A percentile compares a stretch with the other conserved stretches of the same genome.
Conservation (phyloP, 2,888 invertebrate species). For the Luffia ferchaultella region DNA sequence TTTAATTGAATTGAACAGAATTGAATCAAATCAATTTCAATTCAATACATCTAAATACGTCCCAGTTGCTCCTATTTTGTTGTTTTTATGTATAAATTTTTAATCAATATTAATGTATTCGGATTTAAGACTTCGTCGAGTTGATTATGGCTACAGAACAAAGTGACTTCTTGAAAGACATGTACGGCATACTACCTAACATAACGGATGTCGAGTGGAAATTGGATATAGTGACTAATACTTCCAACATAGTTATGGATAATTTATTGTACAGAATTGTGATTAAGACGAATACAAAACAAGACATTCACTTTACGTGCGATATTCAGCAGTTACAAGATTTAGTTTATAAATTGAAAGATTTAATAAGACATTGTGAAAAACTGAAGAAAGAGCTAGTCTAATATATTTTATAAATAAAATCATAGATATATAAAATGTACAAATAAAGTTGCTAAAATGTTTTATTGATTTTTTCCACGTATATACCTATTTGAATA, state of each 20-base stretch:
- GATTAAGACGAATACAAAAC: slow-evolving; percentile 42
- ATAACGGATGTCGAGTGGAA: slow-evolving; percentile 69
- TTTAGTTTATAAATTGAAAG: slow-evolving; percentile 72
- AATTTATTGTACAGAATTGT: slow-evolving; percentile 50
- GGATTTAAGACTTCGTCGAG: too few relatives aligned
- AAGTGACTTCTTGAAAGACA: neutral
- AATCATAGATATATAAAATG: neutral
- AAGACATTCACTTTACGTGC: slow-evolving; percentile 67
- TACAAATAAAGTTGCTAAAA: too few relatives aligned
- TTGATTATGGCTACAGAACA: neutral
- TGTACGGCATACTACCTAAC: slow-evolving; percentile 41
- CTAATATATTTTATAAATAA: slow-evolving; percentile 13
- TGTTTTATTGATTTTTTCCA: too few relatives aligned
- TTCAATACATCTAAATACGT: too few relatives aligned
- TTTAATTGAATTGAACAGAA: too few relatives aligned
- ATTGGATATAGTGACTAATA: slow-evolving; percentile 58
- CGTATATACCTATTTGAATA: too few relatives aligned
- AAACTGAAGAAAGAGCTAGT: slow-evolving; percentile 46
- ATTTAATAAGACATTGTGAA: slow-evolving; percentile 69
- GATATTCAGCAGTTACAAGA: slow-evolving; percentile 71
- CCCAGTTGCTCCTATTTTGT: too few relatives aligned
- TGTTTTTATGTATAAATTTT: too few relatives aligned
- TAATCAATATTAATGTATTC: too few relatives aligned
- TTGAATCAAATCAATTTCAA: too few relatives aligned
- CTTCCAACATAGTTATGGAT: slow-evolving; percentile 44